Base-by-base conservation (phyloP, 92 coral and sea anemone species). In the Scolanthus callimorphus region DNA sequence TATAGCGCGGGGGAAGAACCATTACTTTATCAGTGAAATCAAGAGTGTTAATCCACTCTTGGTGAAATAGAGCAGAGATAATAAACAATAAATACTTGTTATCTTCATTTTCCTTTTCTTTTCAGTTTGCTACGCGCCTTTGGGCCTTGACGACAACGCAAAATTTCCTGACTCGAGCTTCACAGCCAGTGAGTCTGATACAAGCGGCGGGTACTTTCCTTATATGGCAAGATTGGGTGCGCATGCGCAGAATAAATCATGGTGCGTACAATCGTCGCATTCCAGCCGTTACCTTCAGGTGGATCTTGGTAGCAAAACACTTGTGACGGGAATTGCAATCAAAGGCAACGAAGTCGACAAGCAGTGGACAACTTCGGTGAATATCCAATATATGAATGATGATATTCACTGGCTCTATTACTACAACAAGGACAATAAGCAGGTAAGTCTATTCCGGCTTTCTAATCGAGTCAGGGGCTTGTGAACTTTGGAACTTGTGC, bases 181-280 rank as follows among this genome's bases (percentile, higher is more conserved):
- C 25, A 3, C 12, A 8, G 73, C 73, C 11, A 4, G 25, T 4
- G 37, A 51, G 6, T 31, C 73, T 11, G 73, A 58, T 20, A 26
- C 44, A 1, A 50, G 57, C 0, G 30, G 54, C 30, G 75, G 53
- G 10, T 53, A 63, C 60, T 52, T 63, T 48, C 70, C 85, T 29
- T 65, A 75, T 57, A 63, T 49, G 31, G 76, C 75, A 6, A 51
- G 76, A 57, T 39, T 79, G 11, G 51, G 43, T 27, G 31, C 20
- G 30, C 48, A 34, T 15, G 50, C 45, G 11, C 61, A 44, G 43
- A 48, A 25, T 2, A 59, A 55, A 3, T 71, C 60, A 38, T 79
- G 85, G 85, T 79, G 85, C 45, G 63, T 80, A 28, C 44, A 60
- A 20, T 48, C 47, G 22, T 8, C 28, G 2, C 53, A 58, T 13